Conservation (phyloP, 92 coral and sea anemone species). For the Paragorgia papillata region DNA sequence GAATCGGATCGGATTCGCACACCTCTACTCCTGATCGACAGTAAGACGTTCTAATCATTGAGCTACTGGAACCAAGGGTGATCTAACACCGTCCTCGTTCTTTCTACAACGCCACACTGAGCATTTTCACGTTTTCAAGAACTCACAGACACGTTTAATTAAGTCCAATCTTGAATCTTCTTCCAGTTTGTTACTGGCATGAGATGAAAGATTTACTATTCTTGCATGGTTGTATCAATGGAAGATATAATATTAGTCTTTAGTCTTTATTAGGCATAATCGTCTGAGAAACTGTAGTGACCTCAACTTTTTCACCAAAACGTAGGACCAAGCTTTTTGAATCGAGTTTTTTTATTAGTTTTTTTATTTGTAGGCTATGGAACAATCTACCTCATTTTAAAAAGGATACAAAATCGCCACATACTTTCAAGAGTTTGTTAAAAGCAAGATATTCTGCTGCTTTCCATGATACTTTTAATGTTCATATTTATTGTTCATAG, state of each 20-base stretch:
- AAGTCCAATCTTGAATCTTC: slow-evolving; percentile 12
- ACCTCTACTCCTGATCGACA: too few species aligned
- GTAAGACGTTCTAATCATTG: too few species aligned
- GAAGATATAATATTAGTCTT: slow-evolving; percentile 12
- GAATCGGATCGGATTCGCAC: too few species aligned
- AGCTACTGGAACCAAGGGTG: too few species aligned
- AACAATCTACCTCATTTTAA: not conserved
- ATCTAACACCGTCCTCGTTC: too few species aligned
- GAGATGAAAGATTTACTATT: slow-evolving; percentile 30
- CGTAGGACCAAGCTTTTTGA: slow-evolving; percentile 9
- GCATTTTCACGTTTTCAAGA: too few species aligned
- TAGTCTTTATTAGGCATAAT: slow-evolving; percentile 4
- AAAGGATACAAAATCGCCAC: not conserved
- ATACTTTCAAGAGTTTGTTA: not conserved
- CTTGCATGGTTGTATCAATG: slow-evolving; percentile 38
- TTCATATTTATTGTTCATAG: not conserved
- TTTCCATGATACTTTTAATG: not conserved
- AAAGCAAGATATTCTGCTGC: not conserved
- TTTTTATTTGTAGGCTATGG: slow-evolving; percentile 30
- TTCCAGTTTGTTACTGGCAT: slow-evolving; percentile 32
- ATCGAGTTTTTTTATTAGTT: not conserved
- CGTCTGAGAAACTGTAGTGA: slow-evolving; percentile 11
- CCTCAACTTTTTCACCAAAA: slow-evolving; percentile 8
- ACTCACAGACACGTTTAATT: too few species aligned
- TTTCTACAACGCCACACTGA: too few species aligned